Base-by-base conservation (phyloP, 2,888 invertebrate species). In the Trissoscelio sp. region DNA sequence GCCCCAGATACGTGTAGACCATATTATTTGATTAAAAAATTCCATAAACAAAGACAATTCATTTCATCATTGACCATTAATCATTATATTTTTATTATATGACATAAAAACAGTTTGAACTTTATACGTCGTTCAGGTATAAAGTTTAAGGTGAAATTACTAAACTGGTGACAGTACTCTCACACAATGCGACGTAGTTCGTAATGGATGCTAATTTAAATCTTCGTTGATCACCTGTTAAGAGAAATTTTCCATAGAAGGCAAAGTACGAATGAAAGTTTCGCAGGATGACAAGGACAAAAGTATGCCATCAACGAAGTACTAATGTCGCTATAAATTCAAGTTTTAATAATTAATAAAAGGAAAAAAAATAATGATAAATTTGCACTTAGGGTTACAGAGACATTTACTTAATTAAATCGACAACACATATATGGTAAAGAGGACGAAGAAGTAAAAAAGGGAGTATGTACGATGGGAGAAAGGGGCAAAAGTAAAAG, bases 161-260 rank as follows among this genome's bases (percentile, higher is more conserved):
- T 51, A 34, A 51, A 69, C 44, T 57, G 20, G 37, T 69, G 69
- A 69, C 57, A 69, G 69, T 57, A n/a, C 57, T 57, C 34, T 46
- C 14, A 22, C n/a, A 42, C 67, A 55, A 55, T 67, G 39, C 51
- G 14, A 66, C 67, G 12, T 24, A 69, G 44, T 57, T 57, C 57
- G 39, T 69, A 69, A 69, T 69, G 69, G 46, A 69, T 57, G 69
- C 57, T 69, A 57, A 57, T 57, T 69, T 57, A 57, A 69, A 69
- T 57, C 57, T 69, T 42, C 44, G 69, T 46, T 57, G 69, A 69
- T 67, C 55, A 37, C 42, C 57, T 69, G 69, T 69, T 69, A 57
- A 44, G 69, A 22, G 42, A 69, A 44, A 57, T 57, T 69, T 55
- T 42, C 22, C 31, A 20, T 12, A 34, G 14, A 51, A 67, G 55